Evolutionary conservation across 2,797 vertebrate genomes (phyloP), one percentile per base, ranked within the genome.

Genomic region (Astyanax mexicanus): DNA sequence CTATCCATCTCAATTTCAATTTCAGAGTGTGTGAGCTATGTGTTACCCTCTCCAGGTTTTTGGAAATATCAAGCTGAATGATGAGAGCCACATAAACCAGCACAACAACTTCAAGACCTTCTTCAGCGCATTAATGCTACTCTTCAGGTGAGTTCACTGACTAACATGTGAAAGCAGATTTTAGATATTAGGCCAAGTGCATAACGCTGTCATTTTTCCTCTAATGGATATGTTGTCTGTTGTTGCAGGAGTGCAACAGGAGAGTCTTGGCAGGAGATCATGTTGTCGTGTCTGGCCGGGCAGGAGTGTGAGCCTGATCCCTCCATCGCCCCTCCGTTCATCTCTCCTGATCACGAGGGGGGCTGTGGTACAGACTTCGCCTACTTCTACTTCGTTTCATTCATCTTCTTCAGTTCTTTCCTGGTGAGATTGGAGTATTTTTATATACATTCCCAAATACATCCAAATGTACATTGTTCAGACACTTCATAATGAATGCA

Each of bases 101-200:
- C 98, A 99, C 93, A 99, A 99, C 93, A 99, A 99, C 87, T 99
- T 99, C 80, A 96, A 97, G 86, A 99, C 94, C 38, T 99, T 99
- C 88, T 95, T 95, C 76, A 93, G 95, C 27, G 98, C 98, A 0
- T 93, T 99, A 49, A 99, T 99, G 97, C 93, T 99, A 21, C 95
- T 99, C 7, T 99, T 99, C 91, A 96, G 98, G 98, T 99, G 84
- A 80, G 84, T 40, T 44, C 13, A 40, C 23, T 49, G 19, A 8
- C n/a, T 11, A 2, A 40, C 7, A 6, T 11, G 0, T n/a, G 5
- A 17, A 10, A 4, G 2, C 4, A 27, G 1, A 23, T 25, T 42
- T 64, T 42, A 65, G 0, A n/a, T 19, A 5, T 9, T n/a, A n/a
- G n/a, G n/a, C n/a, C n/a, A n/a, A n/a, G n/a, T n/a, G n/a, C n/a